Evolutionary conservation across 2,113 vertebrate genomes (phyloP).

Genomic region (Anguilla rostrata): DNA sequence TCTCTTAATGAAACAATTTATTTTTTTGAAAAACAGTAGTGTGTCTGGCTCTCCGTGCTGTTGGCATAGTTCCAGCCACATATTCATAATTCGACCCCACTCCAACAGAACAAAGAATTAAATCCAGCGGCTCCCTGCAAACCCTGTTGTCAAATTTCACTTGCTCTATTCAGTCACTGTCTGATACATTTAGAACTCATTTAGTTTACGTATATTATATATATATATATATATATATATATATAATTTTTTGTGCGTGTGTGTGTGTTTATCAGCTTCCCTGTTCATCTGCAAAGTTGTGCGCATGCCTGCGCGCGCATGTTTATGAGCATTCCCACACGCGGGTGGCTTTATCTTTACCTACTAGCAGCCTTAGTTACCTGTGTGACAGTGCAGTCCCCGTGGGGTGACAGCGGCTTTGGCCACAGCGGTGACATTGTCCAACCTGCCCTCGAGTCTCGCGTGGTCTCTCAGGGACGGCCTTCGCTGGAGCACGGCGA

Average conservation of each 20-base stretch:
- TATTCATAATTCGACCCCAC: background rate
- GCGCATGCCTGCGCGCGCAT: background rate
- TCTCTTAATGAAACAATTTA: slow-evolving; percentile 14
- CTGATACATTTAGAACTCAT: background rate
- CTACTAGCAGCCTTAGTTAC: slow-evolving; percentile 25
- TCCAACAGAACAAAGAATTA: background rate
- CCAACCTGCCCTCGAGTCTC: slow-evolving; percentile 44
- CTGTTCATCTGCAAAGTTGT: background rate
- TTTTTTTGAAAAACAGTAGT: background rate
- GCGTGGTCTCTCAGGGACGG: slow-evolving; percentile 36
- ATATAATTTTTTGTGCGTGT: background rate
- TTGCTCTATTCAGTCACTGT: background rate
- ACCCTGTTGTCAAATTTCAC: background rate
- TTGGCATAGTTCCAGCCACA: slow-evolving; percentile 7
- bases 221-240: background rate
- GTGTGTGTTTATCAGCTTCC: background rate
- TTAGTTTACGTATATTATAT: background rate
- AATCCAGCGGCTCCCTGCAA: background rate
- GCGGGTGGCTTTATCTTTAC: slow-evolving; percentile 10
- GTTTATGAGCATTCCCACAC: background rate
- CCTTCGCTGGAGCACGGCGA: slow-evolving; percentile 37
- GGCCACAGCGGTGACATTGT: slow-evolving; percentile 38
- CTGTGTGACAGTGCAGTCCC: slow-evolving; percentile 21
- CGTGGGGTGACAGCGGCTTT: slow-evolving; percentile 35
- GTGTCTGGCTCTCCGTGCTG: background rate